Evolutionary conservation across 2,113 vertebrate species (phyloP), one percentile per base, ranked within the genome.

Genomic region (Pterocles burchelli): DNA sequence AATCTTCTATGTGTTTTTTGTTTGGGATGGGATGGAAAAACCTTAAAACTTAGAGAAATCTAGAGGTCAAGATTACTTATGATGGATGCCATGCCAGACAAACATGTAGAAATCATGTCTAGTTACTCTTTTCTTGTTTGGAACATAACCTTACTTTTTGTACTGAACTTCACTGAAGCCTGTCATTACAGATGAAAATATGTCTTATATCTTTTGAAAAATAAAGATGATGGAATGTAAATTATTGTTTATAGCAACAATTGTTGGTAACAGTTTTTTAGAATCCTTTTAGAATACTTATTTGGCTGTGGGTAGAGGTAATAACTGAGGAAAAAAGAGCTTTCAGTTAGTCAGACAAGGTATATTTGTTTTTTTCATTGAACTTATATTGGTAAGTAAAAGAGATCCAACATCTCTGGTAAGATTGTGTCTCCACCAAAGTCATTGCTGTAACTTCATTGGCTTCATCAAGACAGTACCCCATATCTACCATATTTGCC

Each of bases 221-320:
- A 51, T 7, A 5, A 58, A 25, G 20, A 26, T 43, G 65, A 43
- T 71, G 41, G 19, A 62, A 76, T 55, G 26, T 77, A 52, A 94
- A 77, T 7, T 77, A 21, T 71, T 85, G 13, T 58, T 82, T 90
- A 43, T n/a, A 68, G 41, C 22, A 92, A 62, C 48, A 58, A 25
- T 68, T 85, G 14, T 38, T 66, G 29, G 13, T 74, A 46, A 15
- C 2, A 4, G 66, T 43, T 74, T 74, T 78, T 75, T 22, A 73
- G 62, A 81, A 68, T 55, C 70, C 41, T 79, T 86, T 89, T 90
- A 59, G 19, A 67, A 52, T 59, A 24, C 61, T 90, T 86, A 59
- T 65, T 95, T 82, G 28, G 26, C 14, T 58, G 55, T 61, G 36
- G 33, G 16, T 51, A 90, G 79, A 78, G 9, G 8, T 59, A 57